Evolutionary conservation across 2,797 vertebrate species (phyloP), one percentile per base, ranked within the genome.

Genomic region (Micrastur ruficollis): DNA sequence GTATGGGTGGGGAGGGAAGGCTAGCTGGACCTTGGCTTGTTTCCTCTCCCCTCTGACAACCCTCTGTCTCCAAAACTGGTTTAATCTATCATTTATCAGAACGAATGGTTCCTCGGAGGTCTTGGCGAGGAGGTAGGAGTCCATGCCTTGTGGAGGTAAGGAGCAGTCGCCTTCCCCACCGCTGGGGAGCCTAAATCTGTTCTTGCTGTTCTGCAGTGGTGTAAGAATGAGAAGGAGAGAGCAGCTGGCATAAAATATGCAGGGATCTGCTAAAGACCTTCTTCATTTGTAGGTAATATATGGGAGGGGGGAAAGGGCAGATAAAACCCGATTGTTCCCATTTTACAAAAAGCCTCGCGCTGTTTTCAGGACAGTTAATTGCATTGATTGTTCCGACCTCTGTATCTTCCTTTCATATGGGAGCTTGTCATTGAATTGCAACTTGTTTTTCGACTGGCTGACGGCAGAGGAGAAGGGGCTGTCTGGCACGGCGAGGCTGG

Each of bases 401-500:
- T 93, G 73, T 93, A 44, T 75, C 75, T 68, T 74, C 80, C 47
- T 90, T 94, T 95, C 89, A 59, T 53, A 27, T 0, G 29, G 68
- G 93, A 91, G 80, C 82, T 94, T 92, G 89, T 50, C 63, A 9
- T 66, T 91, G 92, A 96, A 91, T 65, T 67, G 94, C 71, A 95
- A 91, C 56, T 34, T 96, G 96, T 82, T 94, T 93, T 87, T 86
- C 3, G 6, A 25, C 66, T 67, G 75, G 66, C 95, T 59, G 74
- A 56, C 8, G 4, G 68, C 6, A 0, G 82, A 92, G 86, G 94
- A 71, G 95, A 95, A 95, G 92, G 95, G 95, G 95, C 91, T 81
- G 96, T 94, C 96, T 97, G 97, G 97, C 96, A 97, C 95, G 1
- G 38, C 34, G 17, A 59, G 91, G 86, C 97, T 92, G 93, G 50